Percentiles rank a stretch among this genome's conserved stretches.
These are phyloP conservation scores for Pygoscelis adeliae DNA, from an alignment of 2,113 vertebrate genomes.

Conservation along the genomic window DNA sequence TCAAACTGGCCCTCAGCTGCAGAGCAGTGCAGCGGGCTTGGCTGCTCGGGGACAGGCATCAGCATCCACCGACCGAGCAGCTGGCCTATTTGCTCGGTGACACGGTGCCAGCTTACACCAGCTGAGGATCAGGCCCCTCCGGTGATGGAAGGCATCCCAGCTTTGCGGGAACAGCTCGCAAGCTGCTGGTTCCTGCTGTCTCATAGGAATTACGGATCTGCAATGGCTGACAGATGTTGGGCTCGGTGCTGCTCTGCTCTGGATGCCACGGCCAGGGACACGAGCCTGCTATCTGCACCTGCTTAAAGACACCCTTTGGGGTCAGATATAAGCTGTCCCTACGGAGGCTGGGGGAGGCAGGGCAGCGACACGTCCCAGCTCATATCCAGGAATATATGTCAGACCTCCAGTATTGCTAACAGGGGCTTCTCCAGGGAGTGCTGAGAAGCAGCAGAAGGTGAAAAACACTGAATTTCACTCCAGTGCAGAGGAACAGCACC, in stretches of 20 bases:
- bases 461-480: fast-evolving
- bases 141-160: background rate
- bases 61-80: background rate
- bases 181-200: background rate
- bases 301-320: background rate
- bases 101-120: background rate
- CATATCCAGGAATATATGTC: fast-evolving
- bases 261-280: background rate
- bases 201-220: fast-evolving
- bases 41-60: background rate
- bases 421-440: background rate
- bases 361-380: background rate
- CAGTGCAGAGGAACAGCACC: fast-evolving
- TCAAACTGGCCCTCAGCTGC: slow-evolving; percentile 1
- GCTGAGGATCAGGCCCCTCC: background rate
- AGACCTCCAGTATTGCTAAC: fast-evolving
- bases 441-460: background rate
- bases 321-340: fast-evolving
- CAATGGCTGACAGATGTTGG: background rate
- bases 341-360: background rate
- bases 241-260: background rate
- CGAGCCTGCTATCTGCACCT: fast-evolving
- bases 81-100: background rate
- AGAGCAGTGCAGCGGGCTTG: background rate
- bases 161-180: fast-evolving